Evolutionary conservation across 2,888 invertebrate genomes (phyloP).

Genomic region (Dicroscelio sp.): DNA sequence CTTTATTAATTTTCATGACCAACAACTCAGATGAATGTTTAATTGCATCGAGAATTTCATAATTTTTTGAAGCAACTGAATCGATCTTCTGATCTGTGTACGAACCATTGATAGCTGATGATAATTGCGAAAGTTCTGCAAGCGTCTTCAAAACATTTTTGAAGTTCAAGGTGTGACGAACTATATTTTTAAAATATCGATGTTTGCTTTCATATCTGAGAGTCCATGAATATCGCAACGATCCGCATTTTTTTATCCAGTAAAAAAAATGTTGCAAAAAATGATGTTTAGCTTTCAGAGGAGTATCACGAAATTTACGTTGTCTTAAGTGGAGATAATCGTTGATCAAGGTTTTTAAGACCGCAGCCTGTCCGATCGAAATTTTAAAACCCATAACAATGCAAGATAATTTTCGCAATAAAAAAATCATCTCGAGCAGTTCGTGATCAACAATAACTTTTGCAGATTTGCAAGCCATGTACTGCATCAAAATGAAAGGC

Average conservation of each 20-base stretch:
- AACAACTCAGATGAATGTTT: slow-evolving; percentile 38
- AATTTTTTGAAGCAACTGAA: slow-evolving; percentile 14
- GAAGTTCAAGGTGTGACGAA: slow-evolving; percentile 77
- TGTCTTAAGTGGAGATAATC: slow-evolving; percentile 53
- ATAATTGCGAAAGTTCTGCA: slow-evolving; percentile 62
- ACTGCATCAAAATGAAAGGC: too few relatives aligned
- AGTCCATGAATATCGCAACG: slow-evolving; percentile 75
- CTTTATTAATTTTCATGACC: slow-evolving; percentile 5
- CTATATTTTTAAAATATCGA: slow-evolving; percentile 80
- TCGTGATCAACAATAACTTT: too few relatives aligned
- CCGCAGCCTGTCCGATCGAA: too few relatives aligned
- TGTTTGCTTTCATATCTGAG: slow-evolving; percentile 84
- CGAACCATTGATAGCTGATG: slow-evolving; percentile 22
- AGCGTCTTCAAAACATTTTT: slow-evolving; percentile 75
- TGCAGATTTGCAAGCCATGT: too few relatives aligned
- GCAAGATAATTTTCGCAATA: too few relatives aligned
- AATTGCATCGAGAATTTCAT: slow-evolving; percentile 12
- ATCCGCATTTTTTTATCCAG: slow-evolving; percentile 76
- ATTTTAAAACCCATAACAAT: too few relatives aligned
- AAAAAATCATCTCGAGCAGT: too few relatives aligned
- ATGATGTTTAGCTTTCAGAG: slow-evolving; percentile 79
- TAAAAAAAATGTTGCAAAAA: slow-evolving; percentile 75
- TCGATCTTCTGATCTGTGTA: slow-evolving; percentile 48
- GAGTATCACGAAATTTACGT: slow-evolving; percentile 60
- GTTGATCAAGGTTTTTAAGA: too few relatives aligned